Percentiles rank a stretch among this genome's conserved stretches.
Conservation (phyloP, 1,140 invertebrate genomes). For the Trachymyrmex septentrionalis region DNA sequence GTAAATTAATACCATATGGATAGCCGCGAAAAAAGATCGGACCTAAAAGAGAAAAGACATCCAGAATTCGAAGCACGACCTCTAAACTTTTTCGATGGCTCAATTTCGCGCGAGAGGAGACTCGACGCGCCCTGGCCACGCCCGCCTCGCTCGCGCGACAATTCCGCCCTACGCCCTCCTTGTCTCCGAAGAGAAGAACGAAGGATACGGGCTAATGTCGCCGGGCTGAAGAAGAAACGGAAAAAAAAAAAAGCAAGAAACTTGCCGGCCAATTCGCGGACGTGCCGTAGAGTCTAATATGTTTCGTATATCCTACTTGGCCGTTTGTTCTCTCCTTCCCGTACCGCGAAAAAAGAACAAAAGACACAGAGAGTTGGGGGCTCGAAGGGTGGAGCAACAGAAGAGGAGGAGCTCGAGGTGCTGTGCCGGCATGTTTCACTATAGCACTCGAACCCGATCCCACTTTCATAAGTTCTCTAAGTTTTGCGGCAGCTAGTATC, state of each 20-base stretch:
- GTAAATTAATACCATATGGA: conserved; percentile 74
- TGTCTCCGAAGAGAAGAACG: conserved; percentile 9
- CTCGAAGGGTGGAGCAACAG: background rate
- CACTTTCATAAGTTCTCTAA: conserved; percentile 84
- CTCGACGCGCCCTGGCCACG: conserved; percentile 9
- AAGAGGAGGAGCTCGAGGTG: conserved; percentile 1
- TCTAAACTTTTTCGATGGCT: conserved; percentile 82
- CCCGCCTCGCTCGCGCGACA: conserved; percentile 35
- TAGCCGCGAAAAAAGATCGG: background rate
- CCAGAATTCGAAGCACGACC: conserved; percentile 79
- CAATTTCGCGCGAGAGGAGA: conserved; percentile 79
- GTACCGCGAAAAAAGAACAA: conserved; percentile 50
- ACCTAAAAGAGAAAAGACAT: conserved; percentile 32
- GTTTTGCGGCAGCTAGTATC: conserved; percentile 81
- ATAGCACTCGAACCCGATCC: conserved; percentile 78
- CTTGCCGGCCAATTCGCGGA: conserved; percentile 80
- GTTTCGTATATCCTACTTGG: conserved; percentile 81
- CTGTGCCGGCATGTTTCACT: conserved; percentile 58
- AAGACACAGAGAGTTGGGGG: background rate
- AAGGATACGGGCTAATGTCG: conserved; percentile 26
- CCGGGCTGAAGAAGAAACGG: background rate
- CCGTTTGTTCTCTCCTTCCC: conserved; percentile 53
- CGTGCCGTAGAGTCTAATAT: conserved; percentile 83
- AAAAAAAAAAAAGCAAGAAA: conserved; percentile 73
- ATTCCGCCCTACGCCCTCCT: conserved; percentile 36